These are phyloP conservation scores for Brachyhypopomus gauderio DNA, from an alignment of 2,113 vertebrate species.

Conservation along the genomic window DNA sequence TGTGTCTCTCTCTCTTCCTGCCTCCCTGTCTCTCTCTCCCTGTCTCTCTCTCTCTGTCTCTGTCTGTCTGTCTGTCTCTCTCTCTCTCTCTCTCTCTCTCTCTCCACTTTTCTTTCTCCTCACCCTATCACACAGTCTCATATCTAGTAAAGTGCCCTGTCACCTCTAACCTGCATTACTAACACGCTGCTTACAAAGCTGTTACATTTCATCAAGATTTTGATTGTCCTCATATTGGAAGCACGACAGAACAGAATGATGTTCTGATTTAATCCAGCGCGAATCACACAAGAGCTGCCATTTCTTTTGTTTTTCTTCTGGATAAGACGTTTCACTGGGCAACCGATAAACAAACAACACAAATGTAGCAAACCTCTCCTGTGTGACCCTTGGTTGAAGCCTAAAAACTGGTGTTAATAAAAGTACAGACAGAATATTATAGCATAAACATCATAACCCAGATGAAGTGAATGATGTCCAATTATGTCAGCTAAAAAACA, in stretches of 20 bases:
- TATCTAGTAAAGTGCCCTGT: no score
- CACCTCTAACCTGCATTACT: no score
- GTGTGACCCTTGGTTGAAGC: conserved; percentile 8
- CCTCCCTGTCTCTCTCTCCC: no score
- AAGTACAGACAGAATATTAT: conserved; percentile 23
- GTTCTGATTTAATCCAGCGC: background rate
- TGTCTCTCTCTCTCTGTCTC: no score
- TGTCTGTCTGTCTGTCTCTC: no score
- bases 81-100: background rate
- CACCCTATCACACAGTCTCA: no score
- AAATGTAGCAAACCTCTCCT: background rate
- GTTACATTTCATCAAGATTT: no score
- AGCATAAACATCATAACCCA: conserved; percentile 9
- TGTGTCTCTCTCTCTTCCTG: no score
- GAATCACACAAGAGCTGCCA: background rate
- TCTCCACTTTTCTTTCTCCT: no score
- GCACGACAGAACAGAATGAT: conserved; percentile 14
- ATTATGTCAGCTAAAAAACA: no score
- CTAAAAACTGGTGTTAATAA: conserved; percentile 29
- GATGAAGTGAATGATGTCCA: conserved; percentile 16
- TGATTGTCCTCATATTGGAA: conserved; percentile 1
- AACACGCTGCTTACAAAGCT: no score
- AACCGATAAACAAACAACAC: conserved; percentile 22
- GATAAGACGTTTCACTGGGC: conserved; percentile 26
- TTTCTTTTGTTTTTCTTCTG: background rate